Evolutionary conservation across 2,113 vertebrate species (phyloP).

Genomic region (Hyperopisus bebe): DNA sequence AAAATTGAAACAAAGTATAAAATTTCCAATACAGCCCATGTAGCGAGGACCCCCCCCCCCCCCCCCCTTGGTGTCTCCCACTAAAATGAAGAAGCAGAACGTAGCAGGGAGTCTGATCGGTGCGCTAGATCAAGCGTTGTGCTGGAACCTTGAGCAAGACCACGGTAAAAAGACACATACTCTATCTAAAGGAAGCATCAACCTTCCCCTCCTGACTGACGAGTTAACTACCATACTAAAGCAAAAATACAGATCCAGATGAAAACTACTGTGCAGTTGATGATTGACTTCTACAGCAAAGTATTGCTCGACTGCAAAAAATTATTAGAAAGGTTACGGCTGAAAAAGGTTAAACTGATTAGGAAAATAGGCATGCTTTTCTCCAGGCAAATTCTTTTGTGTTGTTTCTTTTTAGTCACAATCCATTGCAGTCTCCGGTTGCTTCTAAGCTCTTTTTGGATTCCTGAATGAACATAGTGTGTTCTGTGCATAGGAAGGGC

Average conservation of each 20-base stretch:
- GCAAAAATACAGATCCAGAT: not conserved
- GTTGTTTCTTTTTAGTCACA: not conserved
- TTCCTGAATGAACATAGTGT: too few species aligned
- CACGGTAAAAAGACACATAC: not conserved
- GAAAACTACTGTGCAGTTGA: not conserved
- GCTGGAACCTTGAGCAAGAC: not conserved
- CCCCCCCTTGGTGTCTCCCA: not conserved
- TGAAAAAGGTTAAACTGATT: not conserved
- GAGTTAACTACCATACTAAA: not conserved
- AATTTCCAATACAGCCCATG: not conserved
- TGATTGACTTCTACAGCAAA: not conserved
- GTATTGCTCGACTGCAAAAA: not conserved
- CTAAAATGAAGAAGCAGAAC: not conserved
- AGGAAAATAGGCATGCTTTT: not conserved
- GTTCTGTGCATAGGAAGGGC: too few species aligned
- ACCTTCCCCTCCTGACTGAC: not conserved
- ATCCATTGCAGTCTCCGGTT: not conserved
- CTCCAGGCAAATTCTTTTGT: not conserved
- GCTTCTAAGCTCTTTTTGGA: not conserved
- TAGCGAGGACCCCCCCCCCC: not conserved
- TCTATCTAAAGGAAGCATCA: not conserved
- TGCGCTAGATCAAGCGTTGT: not conserved
- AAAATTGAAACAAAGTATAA: not conserved
- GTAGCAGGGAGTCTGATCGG: not conserved
- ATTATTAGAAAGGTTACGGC: not conserved